phyloP scores from a whole-genome alignment of 2,888 invertebrate species.

The Drosophila sordidula region DNA sequence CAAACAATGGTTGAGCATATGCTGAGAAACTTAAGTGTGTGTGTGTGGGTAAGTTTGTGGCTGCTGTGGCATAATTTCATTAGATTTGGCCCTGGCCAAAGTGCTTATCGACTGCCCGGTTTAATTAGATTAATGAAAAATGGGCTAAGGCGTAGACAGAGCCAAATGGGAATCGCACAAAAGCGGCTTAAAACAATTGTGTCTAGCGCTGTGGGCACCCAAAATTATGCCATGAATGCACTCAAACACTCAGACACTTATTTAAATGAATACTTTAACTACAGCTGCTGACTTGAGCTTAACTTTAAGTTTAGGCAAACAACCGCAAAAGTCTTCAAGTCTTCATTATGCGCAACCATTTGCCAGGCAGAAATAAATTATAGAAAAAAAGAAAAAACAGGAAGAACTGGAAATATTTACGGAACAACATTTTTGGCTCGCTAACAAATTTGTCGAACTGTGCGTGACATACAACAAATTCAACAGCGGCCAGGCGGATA shows the following conservation, averaged over 20 bases:
- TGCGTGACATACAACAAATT: conserved; percentile 64
- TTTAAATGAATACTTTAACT: not conserved
- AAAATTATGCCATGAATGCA: not conserved
- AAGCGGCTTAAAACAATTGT: conserved; percentile 34
- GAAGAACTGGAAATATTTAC: conserved; percentile 14
- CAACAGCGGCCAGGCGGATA: conserved; percentile 3
- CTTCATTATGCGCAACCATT: conserved; percentile 44
- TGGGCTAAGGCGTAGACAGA: conserved; percentile 39
- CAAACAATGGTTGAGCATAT: conserved; percentile 21
- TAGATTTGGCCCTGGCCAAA: conserved; percentile 48
- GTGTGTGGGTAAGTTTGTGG: conserved; percentile 15
- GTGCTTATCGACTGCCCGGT: conserved; percentile 42
- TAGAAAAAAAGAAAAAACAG: conserved; percentile 11
- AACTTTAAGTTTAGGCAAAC: not conserved
- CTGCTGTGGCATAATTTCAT: conserved; percentile 64
- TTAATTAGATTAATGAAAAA: conserved; percentile 70
- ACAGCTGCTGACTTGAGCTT: conserved; percentile 1
- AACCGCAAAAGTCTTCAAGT: conserved; percentile 32
- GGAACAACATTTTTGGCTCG: conserved; percentile 1
- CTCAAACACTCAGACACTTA: not conserved
- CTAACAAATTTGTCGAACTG: conserved; percentile 39
- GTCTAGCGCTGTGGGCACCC: not conserved
- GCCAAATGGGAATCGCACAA: conserved; percentile 6
- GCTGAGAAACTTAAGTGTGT: conserved; percentile 18
- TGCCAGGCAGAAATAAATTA: conserved; percentile 24